A percentile compares a stretch with the other conserved stretches of the same genome.
Evolutionary conservation across 2,888 invertebrate species (phyloP).

Genomic region (Dysmachus trigonus): DNA sequence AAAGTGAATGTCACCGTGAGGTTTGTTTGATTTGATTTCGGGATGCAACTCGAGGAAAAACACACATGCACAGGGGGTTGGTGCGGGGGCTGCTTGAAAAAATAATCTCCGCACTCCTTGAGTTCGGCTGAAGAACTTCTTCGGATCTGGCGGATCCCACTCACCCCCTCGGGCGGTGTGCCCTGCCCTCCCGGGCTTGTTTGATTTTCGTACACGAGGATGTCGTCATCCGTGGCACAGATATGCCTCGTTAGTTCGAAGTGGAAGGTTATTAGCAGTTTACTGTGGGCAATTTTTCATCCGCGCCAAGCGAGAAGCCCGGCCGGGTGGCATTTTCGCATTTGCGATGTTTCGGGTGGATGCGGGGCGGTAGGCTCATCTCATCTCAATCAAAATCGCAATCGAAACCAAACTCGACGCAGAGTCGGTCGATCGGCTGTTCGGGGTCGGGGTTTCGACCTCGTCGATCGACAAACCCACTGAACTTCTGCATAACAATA

Average conservation of each 20-base stretch:
- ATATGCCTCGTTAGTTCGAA: conserved; percentile 30
- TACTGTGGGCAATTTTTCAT: conserved; percentile 9
- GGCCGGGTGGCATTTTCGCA: not conserved
- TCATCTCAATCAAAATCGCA: not conserved
- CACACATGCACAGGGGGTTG: conserved; percentile 3
- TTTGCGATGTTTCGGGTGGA: not conserved
- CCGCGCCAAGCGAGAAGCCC: not conserved
- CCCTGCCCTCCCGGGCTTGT: not conserved
- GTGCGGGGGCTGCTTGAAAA: not conserved
- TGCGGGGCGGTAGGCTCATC: not conserved
- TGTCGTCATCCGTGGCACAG: conserved; percentile 12
- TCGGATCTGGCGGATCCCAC: not conserved
- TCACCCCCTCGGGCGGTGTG: not conserved
- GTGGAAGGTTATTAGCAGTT: conserved; percentile 37
- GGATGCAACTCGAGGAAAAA: conserved; percentile 39
- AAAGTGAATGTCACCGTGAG: conserved; percentile 27
- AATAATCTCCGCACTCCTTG: conserved; percentile 17
- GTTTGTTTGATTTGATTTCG: conserved; percentile 45
- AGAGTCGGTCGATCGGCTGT: not conserved
- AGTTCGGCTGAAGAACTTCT: not conserved
- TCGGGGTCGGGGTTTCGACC: not conserved
- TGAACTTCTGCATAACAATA: conserved; percentile 39
- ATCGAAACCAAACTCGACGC: not conserved
- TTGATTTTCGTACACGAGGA: conserved; percentile 8
- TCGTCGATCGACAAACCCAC: conserved; percentile 46